A percentile compares a stretch with the other conserved stretches of the same genome.
Conservation (phyloP, 2,113 vertebrate genomes). For the Aythya baeri region DNA sequence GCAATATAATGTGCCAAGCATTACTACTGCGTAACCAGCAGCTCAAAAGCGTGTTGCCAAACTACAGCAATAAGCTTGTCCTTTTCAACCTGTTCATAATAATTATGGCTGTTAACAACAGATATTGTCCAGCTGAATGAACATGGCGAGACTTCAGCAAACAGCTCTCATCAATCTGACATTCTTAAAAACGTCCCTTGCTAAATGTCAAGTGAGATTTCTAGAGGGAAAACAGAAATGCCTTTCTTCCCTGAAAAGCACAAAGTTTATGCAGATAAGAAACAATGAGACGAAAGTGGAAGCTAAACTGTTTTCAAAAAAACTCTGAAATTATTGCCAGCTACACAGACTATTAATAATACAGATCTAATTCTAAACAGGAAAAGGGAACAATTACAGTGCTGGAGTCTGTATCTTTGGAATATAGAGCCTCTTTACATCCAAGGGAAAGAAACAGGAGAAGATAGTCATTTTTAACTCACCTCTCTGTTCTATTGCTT, state of each 20-base stretch:
- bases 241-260: constrained; percentile 49
- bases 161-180: constrained; percentile 78
- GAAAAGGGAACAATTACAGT: constrained; percentile 7
- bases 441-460: not conserved
- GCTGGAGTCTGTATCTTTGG: not conserved
- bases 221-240: constrained; percentile 58
- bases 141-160: constrained; percentile 57
- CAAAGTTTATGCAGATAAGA: constrained; percentile 60
- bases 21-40: not conserved
- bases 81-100: constrained; percentile 67
- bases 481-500: not conserved
- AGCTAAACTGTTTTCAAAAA: constrained; percentile 4
- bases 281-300: constrained; percentile 24
- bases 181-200: constrained; percentile 73
- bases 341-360: constrained; percentile 9
- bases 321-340: not conserved
- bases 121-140: constrained; percentile 62
- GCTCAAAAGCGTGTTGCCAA: constrained; percentile 31
- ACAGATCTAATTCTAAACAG: not conserved
- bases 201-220: constrained; percentile 79
- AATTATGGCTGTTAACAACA: constrained; percentile 72
- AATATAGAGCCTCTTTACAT: not conserved
- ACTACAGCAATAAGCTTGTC: constrained; percentile 60
- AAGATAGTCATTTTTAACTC: not conserved
- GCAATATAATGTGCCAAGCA: not conserved